Evolutionary conservation across 2,113 vertebrate species (phyloP).

Genomic region (Callospermophilus lateralis): DNA sequence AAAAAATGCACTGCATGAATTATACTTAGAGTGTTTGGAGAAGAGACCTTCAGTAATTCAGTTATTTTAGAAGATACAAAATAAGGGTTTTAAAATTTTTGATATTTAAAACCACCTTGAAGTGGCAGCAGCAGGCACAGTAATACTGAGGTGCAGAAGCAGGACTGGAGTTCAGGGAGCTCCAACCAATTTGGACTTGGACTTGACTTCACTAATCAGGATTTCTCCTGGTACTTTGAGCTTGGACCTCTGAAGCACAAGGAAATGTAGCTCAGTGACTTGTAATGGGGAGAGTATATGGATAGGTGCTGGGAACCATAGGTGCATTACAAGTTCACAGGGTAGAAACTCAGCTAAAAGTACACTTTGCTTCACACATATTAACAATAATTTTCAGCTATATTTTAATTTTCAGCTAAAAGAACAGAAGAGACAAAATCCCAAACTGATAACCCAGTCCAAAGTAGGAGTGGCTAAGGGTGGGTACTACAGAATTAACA

Average conservation of each 20-base stretch:
- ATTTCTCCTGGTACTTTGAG: not conserved
- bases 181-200: slow-evolving; percentile 4
- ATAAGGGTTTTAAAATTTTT: not conserved
- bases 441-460: too few species aligned
- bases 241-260: not conserved
- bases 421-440: too few species aligned
- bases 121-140: too few species aligned
- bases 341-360: too few species aligned
- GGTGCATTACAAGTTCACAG: too few species aligned
- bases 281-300: not conserved
- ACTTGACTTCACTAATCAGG: not conserved
- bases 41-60: not conserved
- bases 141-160: too few species aligned
- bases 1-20: not conserved
- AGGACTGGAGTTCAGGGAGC: too few species aligned
- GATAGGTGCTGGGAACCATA: not conserved
- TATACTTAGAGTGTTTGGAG: not conserved
- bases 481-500: too few species aligned
- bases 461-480: too few species aligned
- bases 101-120: not conserved
- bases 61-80: not conserved
- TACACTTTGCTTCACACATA: too few species aligned
- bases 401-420: too few species aligned
- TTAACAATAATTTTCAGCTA: too few species aligned
- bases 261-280: slow-evolving; percentile 13